phyloP scores from a whole-genome alignment of 2,888 invertebrate genomes.

The Magallana nippona region DNA sequence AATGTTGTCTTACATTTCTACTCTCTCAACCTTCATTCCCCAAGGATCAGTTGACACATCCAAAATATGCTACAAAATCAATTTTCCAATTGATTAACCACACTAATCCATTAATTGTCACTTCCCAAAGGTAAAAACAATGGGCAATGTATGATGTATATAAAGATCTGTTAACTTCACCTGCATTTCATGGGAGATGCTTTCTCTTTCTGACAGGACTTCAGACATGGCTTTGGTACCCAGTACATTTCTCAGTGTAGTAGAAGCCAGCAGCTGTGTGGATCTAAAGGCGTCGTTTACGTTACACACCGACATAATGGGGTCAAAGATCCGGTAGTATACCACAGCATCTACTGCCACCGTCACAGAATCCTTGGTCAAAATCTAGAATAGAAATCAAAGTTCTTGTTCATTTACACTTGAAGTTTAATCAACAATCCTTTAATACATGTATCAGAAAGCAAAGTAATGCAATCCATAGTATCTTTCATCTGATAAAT shows the following conservation, averaged over 20 bases:
- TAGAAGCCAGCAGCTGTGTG: slow-evolving; percentile 75
- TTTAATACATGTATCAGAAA: too few relatives aligned
- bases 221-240: slow-evolving; percentile 75
- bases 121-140: too few relatives aligned
- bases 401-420: background rate
- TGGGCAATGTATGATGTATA: background rate
- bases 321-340: slow-evolving; percentile 75
- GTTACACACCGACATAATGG: slow-evolving; percentile 75
- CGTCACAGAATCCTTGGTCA: slow-evolving; percentile 78
- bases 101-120: too few relatives aligned
- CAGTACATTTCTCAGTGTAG: slow-evolving; percentile 75
- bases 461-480: too few relatives aligned
- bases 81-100: background rate
- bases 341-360: slow-evolving; percentile 78
- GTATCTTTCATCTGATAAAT: too few relatives aligned
- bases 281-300: slow-evolving; percentile 74
- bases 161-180: slow-evolving; percentile 51
- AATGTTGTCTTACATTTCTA: slow-evolving; percentile 76
- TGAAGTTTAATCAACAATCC: background rate
- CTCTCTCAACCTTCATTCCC: slow-evolving; percentile 81
- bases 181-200: slow-evolving; percentile 75
- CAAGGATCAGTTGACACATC: slow-evolving; percentile 81
- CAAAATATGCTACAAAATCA: slow-evolving; percentile 70
- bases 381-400: slow-evolving; percentile 64
- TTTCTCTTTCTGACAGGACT: slow-evolving; percentile 74